Conservation (phyloP, 2,113 vertebrate species). For the Rallus limicola region DNA sequence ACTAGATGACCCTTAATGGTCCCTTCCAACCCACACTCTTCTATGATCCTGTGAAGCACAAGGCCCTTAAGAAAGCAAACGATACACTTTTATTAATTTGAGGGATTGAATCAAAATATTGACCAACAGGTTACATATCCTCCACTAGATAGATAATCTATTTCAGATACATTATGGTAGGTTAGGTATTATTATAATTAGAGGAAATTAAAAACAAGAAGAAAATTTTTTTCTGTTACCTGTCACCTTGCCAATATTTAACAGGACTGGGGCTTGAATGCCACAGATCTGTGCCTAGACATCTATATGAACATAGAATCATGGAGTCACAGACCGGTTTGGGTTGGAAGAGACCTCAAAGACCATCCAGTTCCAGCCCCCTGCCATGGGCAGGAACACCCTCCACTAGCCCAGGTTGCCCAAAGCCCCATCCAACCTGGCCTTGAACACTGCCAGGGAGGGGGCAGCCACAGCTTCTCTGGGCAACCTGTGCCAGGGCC, state of each 20-base stretch:
- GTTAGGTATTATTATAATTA: neutral
- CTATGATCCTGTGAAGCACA: neutral
- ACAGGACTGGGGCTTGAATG: neutral
- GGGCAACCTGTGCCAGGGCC: too few relatives aligned
- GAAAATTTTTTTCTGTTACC: neutral
- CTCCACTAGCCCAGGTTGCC: too few relatives aligned
- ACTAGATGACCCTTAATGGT: neutral
- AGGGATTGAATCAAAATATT: neutral
- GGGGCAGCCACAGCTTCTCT: too few relatives aligned
- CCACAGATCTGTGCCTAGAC: neutral
- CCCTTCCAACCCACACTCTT: neutral
- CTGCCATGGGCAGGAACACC: too few relatives aligned
- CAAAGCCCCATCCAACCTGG: too few relatives aligned
- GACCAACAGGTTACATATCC: neutral
- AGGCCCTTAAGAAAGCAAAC: neutral
- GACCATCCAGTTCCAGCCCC: too few relatives aligned
- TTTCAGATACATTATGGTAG: neutral
- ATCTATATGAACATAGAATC: too few relatives aligned
- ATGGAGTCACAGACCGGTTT: too few relatives aligned
- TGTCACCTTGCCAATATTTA: neutral
- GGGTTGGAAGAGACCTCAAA: too few relatives aligned
- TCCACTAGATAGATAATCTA: neutral
- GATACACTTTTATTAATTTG: neutral
- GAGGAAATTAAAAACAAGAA: neutral
- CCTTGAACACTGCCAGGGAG: too few relatives aligned